Evolutionary conservation across 2,888 invertebrate genomes (phyloP).

Genomic region (Acrobasis repandana): DNA sequence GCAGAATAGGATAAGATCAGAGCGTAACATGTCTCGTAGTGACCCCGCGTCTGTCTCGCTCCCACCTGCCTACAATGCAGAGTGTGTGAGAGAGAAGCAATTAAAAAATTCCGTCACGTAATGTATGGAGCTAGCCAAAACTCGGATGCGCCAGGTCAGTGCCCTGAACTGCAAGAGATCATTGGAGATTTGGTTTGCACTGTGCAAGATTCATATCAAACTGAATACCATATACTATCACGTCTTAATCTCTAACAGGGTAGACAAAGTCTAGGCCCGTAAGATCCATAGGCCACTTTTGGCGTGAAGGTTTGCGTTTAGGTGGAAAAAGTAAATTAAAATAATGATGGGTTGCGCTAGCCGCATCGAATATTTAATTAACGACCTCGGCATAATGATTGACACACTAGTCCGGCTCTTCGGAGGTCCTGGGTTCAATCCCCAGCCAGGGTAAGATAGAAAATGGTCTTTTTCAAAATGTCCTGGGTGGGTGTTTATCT

Average conservation of each 20-base stretch:
- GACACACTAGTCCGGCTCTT: no score
- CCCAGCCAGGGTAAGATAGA: no score
- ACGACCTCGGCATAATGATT: no score
- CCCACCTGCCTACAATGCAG: conserved; percentile 36
- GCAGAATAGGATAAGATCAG: conserved; percentile 21
- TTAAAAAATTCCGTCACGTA: conserved; percentile 75
- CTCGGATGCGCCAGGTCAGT: conserved; percentile 52
- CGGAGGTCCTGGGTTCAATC: no score
- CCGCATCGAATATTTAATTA: no score
- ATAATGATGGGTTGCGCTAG: no score
- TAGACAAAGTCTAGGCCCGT: not conserved
- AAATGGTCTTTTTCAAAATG: no score
- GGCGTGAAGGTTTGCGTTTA: not conserved
- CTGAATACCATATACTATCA: not conserved
- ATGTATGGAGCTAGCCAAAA: conserved; percentile 69
- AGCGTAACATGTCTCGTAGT: conserved; percentile 36
- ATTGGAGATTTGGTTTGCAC: conserved; percentile 3
- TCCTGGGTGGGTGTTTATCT: no score
- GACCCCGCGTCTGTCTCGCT: conserved; percentile 41
- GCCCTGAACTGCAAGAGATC: conserved; percentile 55
- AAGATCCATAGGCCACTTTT: not conserved
- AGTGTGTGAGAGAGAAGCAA: conserved; percentile 54
- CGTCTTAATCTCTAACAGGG: not conserved
- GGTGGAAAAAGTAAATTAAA: no score
- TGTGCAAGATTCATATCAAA: not conserved